Conservation (phyloP, 2,888 invertebrate species). For the Ochropleura leucogaster region DNA sequence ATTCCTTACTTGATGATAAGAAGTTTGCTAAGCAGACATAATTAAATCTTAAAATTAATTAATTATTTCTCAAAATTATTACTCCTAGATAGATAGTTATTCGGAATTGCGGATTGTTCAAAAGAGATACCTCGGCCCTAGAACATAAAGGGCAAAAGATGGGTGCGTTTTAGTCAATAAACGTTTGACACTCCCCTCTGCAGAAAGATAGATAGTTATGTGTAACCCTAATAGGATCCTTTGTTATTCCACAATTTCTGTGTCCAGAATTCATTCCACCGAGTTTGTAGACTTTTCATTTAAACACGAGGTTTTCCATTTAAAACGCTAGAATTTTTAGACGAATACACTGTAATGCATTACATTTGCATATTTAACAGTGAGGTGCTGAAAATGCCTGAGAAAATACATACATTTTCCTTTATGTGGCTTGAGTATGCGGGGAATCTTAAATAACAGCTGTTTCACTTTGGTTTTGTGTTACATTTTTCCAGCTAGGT, state of each 20-base stretch:
- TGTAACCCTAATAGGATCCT: conserved; percentile 11
- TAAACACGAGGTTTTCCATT: conserved; percentile 32
- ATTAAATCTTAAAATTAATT: neutral
- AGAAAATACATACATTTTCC: conserved; percentile 39
- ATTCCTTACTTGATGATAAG: neutral
- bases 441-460: conserved; percentile 44
- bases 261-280: conserved; percentile 27
- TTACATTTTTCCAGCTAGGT: neutral
- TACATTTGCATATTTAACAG: conserved; percentile 50
- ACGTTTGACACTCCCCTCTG: too few relatives aligned
- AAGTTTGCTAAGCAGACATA: neutral
- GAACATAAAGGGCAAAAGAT: too few relatives aligned
- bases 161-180: too few relatives aligned
- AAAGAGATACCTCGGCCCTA: too few relatives aligned
- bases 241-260: conserved; percentile 25
- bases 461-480: conserved; percentile 6
- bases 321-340: conserved; percentile 49
- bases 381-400: conserved; percentile 51
- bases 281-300: conserved; percentile 30
- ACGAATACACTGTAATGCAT: conserved; percentile 37
- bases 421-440: conserved; percentile 20
- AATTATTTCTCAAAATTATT: neutral
- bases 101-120: too few relatives aligned
- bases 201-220: neutral
- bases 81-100: neutral